Percentiles rank a stretch among this genome's conserved stretches.
Conservation (phyloP, 2,113 vertebrate genomes). For the Oceanodroma tethys region DNA sequence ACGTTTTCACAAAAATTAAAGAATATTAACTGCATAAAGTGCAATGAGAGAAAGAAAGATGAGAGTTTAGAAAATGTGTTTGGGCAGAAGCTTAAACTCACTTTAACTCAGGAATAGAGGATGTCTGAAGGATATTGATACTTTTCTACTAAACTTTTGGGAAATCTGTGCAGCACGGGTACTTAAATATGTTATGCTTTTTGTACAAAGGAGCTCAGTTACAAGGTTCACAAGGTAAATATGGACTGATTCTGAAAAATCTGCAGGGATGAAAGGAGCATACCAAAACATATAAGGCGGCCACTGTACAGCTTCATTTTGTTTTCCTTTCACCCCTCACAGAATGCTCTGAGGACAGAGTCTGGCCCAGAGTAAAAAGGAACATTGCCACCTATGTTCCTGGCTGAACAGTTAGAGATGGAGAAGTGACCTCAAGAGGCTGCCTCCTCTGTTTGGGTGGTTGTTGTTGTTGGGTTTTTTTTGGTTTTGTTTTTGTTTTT, state of each 20-base stretch:
- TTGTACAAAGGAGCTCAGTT: background rate
- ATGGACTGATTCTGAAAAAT: background rate
- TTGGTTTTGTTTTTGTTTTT: background rate
- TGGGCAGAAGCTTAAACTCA: background rate
- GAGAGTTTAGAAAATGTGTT: background rate
- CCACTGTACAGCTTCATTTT: background rate
- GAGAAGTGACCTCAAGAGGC: background rate
- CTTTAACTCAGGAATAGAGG: background rate
- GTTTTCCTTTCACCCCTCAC: background rate
- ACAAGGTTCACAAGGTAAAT: background rate
- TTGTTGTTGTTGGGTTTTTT: background rate
- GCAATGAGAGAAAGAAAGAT: background rate
- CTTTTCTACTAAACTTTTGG: background rate
- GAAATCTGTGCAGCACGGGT: background rate
- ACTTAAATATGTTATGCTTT: fast-evolving
- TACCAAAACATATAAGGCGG: background rate
- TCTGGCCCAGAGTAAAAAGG: background rate
- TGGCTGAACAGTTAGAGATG: background rate
- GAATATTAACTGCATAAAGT: background rate
- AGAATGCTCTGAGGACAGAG: background rate
- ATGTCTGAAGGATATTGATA: background rate
- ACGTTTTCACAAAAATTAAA: background rate
- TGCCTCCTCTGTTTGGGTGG: background rate
- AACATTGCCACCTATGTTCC: background rate
- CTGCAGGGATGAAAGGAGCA: background rate